Conservation (phyloP, 1,140 invertebrate genomes). For the Steinernema khuongi region DNA sequence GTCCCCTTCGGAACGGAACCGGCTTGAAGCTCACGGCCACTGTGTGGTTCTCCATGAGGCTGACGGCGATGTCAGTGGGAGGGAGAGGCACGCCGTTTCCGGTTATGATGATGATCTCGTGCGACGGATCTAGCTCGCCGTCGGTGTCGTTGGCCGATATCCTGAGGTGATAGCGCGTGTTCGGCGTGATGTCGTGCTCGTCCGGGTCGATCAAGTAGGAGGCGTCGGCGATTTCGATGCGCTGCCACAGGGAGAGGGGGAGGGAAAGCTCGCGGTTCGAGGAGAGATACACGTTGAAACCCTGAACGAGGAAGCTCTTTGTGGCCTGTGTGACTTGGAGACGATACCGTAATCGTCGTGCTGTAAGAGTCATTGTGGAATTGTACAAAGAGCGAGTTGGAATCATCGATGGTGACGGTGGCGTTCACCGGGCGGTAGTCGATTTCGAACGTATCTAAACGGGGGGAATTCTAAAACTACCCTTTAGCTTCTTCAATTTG, state of each 20-base stretch:
- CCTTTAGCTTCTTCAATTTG: not conserved
- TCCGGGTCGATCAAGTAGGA: not conserved
- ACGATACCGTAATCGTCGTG: not conserved
- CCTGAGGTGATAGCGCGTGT: slow-evolving; percentile 2
- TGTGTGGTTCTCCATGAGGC: not conserved
- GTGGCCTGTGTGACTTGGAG: not conserved
- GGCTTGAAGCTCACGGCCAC: slow-evolving; percentile 2
- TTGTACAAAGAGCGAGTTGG: not conserved
- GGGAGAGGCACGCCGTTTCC: not conserved
- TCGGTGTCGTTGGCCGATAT: slow-evolving; percentile 4
- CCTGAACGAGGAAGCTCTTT: not conserved
- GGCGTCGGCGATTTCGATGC: not conserved
- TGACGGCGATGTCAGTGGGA: not conserved
- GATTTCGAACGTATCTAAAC: not conserved
- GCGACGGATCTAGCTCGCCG: not conserved
- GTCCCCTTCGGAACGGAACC: not conserved
- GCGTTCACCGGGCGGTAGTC: not conserved
- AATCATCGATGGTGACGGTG: slow-evolving; percentile 5
- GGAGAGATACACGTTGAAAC: slow-evolving; percentile 15
- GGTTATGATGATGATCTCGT: not conserved
- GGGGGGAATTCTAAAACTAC: not conserved
- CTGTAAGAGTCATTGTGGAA: not conserved
- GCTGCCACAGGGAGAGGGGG: not conserved
- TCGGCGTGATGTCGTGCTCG: not conserved
- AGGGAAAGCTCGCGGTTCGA: slow-evolving; percentile 1